Conservation (phyloP, 2,113 vertebrate species). For the Crotalus viridis region DNA sequence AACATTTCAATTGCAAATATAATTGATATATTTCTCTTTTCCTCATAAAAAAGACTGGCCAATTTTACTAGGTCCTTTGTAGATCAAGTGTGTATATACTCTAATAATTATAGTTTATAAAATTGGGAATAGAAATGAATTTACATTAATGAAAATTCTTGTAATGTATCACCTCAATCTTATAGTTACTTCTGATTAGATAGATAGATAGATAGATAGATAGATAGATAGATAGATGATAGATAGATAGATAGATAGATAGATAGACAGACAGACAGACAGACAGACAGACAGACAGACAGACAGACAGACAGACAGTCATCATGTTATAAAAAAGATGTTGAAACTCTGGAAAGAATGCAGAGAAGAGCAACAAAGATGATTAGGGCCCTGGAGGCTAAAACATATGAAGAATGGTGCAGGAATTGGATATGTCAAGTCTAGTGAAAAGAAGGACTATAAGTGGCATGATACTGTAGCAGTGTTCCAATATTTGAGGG, state of each 20-base stretch:
- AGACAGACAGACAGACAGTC: no score
- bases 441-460: no score
- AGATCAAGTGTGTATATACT: neutral
- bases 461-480: no score
- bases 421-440: no score
- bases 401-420: no score
- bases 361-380: no score
- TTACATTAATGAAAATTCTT: neutral
- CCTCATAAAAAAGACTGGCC: neutral
- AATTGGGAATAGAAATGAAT: no score
- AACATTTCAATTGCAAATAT: neutral
- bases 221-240: no score
- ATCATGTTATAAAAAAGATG: no score
- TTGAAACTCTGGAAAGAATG: no score
- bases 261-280: neutral
- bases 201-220: neutral
- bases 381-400: no score
- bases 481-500: no score
- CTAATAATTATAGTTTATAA: neutral
- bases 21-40: slow-evolving; percentile 8
- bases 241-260: neutral
- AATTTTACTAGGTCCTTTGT: neutral
- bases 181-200: neutral
- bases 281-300: neutral
- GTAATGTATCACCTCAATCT: neutral